Percentiles rank a stretch among this genome's conserved stretches.
These are phyloP conservation scores for Lasius fuliginosus DNA, from an alignment of 2,888 invertebrate species.

Conservation along the genomic window DNA sequence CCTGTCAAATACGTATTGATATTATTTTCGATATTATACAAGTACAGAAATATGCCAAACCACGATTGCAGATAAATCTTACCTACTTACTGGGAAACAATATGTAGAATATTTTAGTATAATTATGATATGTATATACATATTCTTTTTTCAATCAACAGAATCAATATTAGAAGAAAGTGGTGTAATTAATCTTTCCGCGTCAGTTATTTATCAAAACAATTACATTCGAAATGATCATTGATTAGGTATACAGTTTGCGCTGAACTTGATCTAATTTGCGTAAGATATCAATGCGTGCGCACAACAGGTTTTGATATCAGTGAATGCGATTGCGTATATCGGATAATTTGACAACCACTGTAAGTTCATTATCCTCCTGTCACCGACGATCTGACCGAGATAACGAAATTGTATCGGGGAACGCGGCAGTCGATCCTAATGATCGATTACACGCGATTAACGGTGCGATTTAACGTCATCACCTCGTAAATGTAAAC, in stretches of 20 bases:
- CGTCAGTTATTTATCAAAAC: slow-evolving; percentile 14
- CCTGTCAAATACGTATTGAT: neutral
- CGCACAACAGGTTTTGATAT: slow-evolving; percentile 37
- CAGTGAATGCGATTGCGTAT: slow-evolving; percentile 37
- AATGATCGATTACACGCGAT: slow-evolving; percentile 48
- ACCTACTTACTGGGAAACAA: neutral
- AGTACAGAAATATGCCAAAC: neutral
- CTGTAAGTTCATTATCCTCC: slow-evolving; percentile 58
- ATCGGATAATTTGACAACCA: slow-evolving; percentile 55
- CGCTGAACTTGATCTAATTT: slow-evolving; percentile 47
- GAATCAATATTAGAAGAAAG: neutral
- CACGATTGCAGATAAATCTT: neutral
- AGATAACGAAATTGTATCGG: slow-evolving; percentile 54
- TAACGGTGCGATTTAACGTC: slow-evolving; percentile 38
- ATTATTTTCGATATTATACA: neutral
- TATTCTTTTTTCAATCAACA: neutral
- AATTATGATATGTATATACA: neutral
- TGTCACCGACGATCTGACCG: slow-evolving; percentile 56
- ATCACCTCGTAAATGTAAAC: slow-evolving; percentile 6
- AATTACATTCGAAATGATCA: slow-evolving; percentile 17
- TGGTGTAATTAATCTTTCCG: neutral
- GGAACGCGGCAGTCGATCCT: slow-evolving; percentile 40
- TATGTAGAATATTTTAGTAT: neutral
- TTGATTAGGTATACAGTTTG: slow-evolving; percentile 9
- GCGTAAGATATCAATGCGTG: slow-evolving; percentile 43